Conservation (phyloP, 2,113 vertebrate species). For the Struthio camelus region DNA sequence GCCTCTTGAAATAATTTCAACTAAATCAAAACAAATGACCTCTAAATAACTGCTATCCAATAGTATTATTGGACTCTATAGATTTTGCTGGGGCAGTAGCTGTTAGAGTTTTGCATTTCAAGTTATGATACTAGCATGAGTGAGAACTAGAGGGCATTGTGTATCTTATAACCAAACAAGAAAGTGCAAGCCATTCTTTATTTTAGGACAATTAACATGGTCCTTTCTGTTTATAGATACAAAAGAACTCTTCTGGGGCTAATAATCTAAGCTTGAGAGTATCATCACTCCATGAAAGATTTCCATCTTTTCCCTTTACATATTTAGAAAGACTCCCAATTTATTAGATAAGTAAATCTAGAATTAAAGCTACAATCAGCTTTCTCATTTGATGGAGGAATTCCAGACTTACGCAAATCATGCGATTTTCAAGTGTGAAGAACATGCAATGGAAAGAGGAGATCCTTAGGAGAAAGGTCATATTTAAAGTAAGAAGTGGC, state of each 20-base stretch:
- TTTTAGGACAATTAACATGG: conserved; percentile 50
- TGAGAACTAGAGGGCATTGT: conserved; percentile 74
- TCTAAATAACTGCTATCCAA: conserved; percentile 51
- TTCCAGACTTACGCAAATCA: background rate
- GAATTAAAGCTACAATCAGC: background rate
- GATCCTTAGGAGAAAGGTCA: background rate
- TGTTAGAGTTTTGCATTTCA: conserved; percentile 14
- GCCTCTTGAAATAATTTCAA: conserved; percentile 36
- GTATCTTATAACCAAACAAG: conserved; percentile 38
- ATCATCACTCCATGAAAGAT: background rate
- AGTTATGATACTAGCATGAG: conserved; percentile 47
- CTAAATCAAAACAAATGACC: conserved; percentile 62
- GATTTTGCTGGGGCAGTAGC: conserved; percentile 6
- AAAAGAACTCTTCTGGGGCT: conserved; percentile 46
- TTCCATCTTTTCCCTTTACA: background rate
- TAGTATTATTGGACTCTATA: conserved; percentile 14
- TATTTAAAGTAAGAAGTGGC: background rate
- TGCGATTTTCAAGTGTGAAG: background rate
- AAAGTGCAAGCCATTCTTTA: background rate
- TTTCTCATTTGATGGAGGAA: background rate
- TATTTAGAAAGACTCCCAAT: background rate
- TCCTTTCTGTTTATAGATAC: conserved; percentile 36
- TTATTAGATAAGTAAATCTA: background rate
- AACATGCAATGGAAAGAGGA: background rate
- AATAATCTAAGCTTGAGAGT: background rate